A percentile compares a stretch with the other conserved stretches of the same genome.
Evolutionary conservation across 1,140 invertebrate genomes (phyloP).

Genomic region (Drosophila baimaii): DNA sequence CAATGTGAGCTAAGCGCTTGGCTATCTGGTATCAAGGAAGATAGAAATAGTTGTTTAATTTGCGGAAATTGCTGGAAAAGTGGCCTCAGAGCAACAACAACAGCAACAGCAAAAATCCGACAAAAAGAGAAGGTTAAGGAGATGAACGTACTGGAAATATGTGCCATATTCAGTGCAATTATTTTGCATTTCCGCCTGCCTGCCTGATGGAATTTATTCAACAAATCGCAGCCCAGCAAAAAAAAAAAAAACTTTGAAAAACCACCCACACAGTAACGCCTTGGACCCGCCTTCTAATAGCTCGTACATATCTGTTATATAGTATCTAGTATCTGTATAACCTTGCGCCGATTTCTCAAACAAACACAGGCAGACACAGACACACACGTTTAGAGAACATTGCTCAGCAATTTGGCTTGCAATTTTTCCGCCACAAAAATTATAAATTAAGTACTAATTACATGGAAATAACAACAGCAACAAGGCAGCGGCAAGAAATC

Average conservation of each 20-base stretch:
- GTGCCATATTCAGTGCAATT: slow-evolving; percentile 27
- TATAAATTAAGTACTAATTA: slow-evolving; percentile 82
- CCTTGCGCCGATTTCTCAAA: slow-evolving; percentile 59
- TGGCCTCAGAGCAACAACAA: slow-evolving; percentile 28
- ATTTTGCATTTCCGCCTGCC: slow-evolving; percentile 41
- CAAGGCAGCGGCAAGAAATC: slow-evolving; percentile 62
- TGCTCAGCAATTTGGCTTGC: slow-evolving; percentile 62
- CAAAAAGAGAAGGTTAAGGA: slow-evolving; percentile 27
- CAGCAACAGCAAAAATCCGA: background rate
- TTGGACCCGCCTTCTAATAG: slow-evolving; percentile 37
- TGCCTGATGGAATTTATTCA: slow-evolving; percentile 16
- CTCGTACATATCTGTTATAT: slow-evolving; percentile 26
- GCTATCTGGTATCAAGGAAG: slow-evolving; percentile 64
- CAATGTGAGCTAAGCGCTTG: slow-evolving; percentile 73
- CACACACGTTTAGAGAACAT: slow-evolving; percentile 36
- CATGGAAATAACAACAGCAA: slow-evolving; percentile 71
- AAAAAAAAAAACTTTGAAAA: background rate
- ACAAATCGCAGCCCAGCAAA: slow-evolving; percentile 24
- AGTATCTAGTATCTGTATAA: slow-evolving; percentile 46
- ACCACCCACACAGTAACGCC: slow-evolving; percentile 48
- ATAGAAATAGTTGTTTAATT: slow-evolving; percentile 80
- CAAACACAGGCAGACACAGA: slow-evolving; percentile 18
- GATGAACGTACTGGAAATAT: slow-evolving; percentile 9
- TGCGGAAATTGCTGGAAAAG: slow-evolving; percentile 76
- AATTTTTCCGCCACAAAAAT: slow-evolving; percentile 69